Conservation (phyloP, 2,888 invertebrate species). For the Resseliella maxima region DNA sequence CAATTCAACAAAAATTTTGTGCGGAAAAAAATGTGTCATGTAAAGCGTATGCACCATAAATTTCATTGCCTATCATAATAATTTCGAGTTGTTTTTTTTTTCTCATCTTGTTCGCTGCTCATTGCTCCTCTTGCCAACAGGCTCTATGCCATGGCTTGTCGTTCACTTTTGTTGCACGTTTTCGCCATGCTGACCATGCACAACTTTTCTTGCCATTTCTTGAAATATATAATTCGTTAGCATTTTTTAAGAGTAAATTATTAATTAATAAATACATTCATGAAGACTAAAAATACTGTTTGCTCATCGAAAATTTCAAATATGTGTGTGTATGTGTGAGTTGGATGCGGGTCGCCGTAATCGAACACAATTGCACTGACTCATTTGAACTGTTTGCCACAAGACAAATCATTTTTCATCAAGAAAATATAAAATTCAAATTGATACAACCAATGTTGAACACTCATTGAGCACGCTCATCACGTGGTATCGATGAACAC, state of each 20-base stretch:
- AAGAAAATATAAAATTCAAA: not conserved
- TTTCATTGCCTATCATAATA: slow-evolving; percentile 43
- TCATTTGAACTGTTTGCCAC: not conserved
- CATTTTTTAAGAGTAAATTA: not conserved
- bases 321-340: not conserved
- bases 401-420: not conserved
- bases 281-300: not conserved
- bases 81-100: slow-evolving; percentile 20
- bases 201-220: not conserved
- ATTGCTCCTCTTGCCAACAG: not conserved
- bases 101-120: slow-evolving; percentile 35
- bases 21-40: slow-evolving; percentile 38
- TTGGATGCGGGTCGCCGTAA: not conserved
- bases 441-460: not conserved
- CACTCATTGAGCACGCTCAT: slow-evolving; percentile 53
- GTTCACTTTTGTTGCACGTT: not conserved
- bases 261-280: slow-evolving; percentile 49
- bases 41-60: slow-evolving; percentile 47
- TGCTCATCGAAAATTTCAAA: not conserved
- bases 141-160: not conserved
- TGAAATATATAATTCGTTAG: not conserved
- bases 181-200: not conserved
- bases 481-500: slow-evolving; percentile 43
- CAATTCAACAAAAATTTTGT: not conserved
- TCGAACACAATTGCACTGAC: not conserved